Evolutionary conservation across 2,888 invertebrate genomes (phyloP).

Genomic region (Cepaea hortensis): DNA sequence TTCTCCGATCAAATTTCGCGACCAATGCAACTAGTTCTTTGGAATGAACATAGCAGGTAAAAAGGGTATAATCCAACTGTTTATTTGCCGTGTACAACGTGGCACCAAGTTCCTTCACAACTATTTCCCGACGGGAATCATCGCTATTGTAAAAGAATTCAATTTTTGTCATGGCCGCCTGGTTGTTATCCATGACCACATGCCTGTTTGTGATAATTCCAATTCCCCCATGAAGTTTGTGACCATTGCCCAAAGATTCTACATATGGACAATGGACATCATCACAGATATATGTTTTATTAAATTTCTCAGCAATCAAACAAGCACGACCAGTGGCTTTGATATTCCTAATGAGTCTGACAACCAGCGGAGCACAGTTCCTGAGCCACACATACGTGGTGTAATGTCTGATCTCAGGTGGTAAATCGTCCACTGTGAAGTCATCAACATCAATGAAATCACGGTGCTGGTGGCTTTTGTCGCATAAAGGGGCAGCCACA

Average conservation of each 20-base stretch:
- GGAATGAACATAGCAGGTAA: slow-evolving; percentile 35
- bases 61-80: slow-evolving; percentile 40
- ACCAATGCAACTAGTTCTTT: slow-evolving; percentile 18
- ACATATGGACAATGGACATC: slow-evolving; percentile 12
- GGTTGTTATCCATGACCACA: slow-evolving; percentile 13
- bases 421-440: slow-evolving; percentile 21
- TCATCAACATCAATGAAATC: slow-evolving; percentile 39
- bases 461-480: slow-evolving; percentile 35
- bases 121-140: background rate
- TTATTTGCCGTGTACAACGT: slow-evolving; percentile 8
- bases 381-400: slow-evolving; percentile 34
- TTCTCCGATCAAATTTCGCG: background rate
- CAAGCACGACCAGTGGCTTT: slow-evolving; percentile 40
- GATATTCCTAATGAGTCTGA: slow-evolving; percentile 16
- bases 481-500: slow-evolving; percentile 25
- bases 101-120: slow-evolving; percentile 17
- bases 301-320: background rate
- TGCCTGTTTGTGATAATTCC: slow-evolving; percentile 46
- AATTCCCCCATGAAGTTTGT: slow-evolving; percentile 32
- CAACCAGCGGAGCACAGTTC: slow-evolving; percentile 34
- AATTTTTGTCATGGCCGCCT: slow-evolving; percentile 31
- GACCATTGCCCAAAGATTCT: background rate
- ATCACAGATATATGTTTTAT: background rate
- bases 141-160: slow-evolving; percentile 44
- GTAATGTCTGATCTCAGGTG: slow-evolving; percentile 13